Evolutionary conservation across 2,888 invertebrate genomes (phyloP), one percentile per base, ranked within the genome.

Genomic region (Leptarthrus brevirostris): DNA sequence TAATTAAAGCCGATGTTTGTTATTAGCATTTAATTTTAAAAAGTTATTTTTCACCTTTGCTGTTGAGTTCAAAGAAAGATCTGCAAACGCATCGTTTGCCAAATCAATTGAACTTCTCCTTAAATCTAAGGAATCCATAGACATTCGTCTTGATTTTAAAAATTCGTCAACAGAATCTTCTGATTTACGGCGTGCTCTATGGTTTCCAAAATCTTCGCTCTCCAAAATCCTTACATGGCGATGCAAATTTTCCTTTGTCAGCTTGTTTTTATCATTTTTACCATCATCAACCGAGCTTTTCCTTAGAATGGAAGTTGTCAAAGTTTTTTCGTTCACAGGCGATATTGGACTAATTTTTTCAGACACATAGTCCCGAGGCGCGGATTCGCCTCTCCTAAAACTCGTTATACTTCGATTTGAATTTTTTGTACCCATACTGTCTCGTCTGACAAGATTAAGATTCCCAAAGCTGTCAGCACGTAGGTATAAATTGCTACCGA

Each of bases 391-490:
- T 20, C 56, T 24, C 24, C n/a, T 54, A 16, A 56, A 54, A 44
- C 54, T 36, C 12, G 56, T 14, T 12, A 66, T 3, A 47, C 24
- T 64, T 4, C 34, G n/a, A 22, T 36, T 72, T 20, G 58, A 34
- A 56, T 18, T 74, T n/a, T 56, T 69, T 34, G 77, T 74, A 8
- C 77, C 75, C 18, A 74, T 72, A 76, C 77, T 78, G 44, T 78
- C 78, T n/a, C 77, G 76, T 26, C 77, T 73, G 12, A 78, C 74
- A 24, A 78, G 61, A 77, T 78, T 78, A 4, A 76, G 75, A 56
- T 74, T 71, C 8, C 78, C 78, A 16, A 74, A 74, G 73, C 77
- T 77, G 49, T 78, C 78, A 2, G 75, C 70, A 54, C 77, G 74
- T 54, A 78, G 61, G 72, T 75, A 78, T 12, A 78, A 44, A 70